These are phyloP conservation scores for Musca vetustissima DNA, from an alignment of 1,140 invertebrate genomes.

Conservation along the genomic window DNA sequence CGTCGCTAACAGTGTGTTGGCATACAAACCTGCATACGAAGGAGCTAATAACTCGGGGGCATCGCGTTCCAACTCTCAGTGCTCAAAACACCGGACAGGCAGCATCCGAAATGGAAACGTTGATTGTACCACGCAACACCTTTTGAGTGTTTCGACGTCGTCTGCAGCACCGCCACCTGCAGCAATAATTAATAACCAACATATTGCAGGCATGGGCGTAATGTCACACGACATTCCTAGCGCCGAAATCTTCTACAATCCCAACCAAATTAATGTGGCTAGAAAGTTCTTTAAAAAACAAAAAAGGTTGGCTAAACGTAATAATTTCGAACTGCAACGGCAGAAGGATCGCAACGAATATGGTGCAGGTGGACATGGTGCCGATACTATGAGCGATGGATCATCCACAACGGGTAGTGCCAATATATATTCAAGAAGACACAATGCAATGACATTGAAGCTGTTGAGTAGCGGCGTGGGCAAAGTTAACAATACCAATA, in stretches of 20 bases:
- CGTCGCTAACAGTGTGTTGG: slow-evolving; percentile 31
- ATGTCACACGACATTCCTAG: slow-evolving; percentile 50
- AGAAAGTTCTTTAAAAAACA: slow-evolving; percentile 91
- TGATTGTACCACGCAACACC: slow-evolving; percentile 1
- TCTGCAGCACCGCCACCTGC: slow-evolving; percentile 24
- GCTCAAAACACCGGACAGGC: slow-evolving; percentile 56
- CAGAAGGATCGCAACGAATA: slow-evolving; percentile 63
- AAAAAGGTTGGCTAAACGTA: slow-evolving; percentile 72
- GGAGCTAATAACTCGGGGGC: slow-evolving; percentile 57
- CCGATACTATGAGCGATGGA: slow-evolving; percentile 59
- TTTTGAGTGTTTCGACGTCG: slow-evolving; percentile 13
- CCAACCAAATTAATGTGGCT: slow-evolving; percentile 88
- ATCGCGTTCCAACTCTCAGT: slow-evolving; percentile 65
- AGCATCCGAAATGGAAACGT: slow-evolving; percentile 46
- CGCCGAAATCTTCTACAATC: slow-evolving; percentile 87
- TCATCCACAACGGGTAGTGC: slow-evolving; percentile 58
- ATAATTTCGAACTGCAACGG: slow-evolving; percentile 67
- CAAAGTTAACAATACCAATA: slow-evolving; percentile 78
- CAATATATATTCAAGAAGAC: slow-evolving; percentile 48
- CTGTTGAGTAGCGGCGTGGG: slow-evolving; percentile 59
- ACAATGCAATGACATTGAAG: slow-evolving; percentile 64
- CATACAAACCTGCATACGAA: slow-evolving; percentile 41
- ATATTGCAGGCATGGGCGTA: slow-evolving; percentile 52
- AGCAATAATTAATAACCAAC: slow-evolving; percentile 42
- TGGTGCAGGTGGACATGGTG: slow-evolving; percentile 30